Conservation (phyloP, 2,888 invertebrate species). For the Anoplius nigerrimus region DNA sequence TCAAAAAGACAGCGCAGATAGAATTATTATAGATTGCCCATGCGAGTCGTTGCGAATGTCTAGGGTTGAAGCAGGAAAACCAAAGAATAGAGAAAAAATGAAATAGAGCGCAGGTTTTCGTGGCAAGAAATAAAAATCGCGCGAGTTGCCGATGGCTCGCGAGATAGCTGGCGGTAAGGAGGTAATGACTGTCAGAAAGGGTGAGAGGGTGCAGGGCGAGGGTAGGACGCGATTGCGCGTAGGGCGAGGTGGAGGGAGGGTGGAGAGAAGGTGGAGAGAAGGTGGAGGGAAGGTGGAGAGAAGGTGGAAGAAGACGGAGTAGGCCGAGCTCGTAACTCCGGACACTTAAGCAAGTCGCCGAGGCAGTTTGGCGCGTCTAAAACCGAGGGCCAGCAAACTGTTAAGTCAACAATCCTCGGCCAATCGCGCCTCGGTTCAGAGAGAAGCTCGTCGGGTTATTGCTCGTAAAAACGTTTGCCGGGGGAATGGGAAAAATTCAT, state of each 20-base stretch:
- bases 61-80: too few relatives aligned
- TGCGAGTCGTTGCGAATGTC: too few relatives aligned
- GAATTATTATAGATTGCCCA: too few relatives aligned
- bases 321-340: conserved; percentile 56
- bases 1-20: too few relatives aligned
- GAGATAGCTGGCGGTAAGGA: conserved; percentile 64
- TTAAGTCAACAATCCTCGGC: conserved; percentile 64
- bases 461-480: conserved; percentile 57
- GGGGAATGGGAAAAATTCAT: conserved; percentile 18
- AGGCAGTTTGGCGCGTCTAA: conserved; percentile 57
- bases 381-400: conserved; percentile 54
- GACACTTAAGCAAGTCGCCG: conserved; percentile 57
- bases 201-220: neutral
- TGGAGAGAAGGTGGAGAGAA: conserved; percentile 12
- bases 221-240: conserved; percentile 5
- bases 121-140: conserved; percentile 53
- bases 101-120: too few relatives aligned
- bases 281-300: too few relatives aligned
- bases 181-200: conserved; percentile 57
- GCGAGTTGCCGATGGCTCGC: conserved; percentile 62
- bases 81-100: too few relatives aligned
- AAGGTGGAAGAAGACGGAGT: conserved; percentile 39
- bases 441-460: conserved; percentile 53
- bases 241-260: conserved; percentile 8
- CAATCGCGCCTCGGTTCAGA: conserved; percentile 39